Evolutionary conservation across 2,888 invertebrate species (phyloP).

Genomic region (Cheilosia pagana): DNA sequence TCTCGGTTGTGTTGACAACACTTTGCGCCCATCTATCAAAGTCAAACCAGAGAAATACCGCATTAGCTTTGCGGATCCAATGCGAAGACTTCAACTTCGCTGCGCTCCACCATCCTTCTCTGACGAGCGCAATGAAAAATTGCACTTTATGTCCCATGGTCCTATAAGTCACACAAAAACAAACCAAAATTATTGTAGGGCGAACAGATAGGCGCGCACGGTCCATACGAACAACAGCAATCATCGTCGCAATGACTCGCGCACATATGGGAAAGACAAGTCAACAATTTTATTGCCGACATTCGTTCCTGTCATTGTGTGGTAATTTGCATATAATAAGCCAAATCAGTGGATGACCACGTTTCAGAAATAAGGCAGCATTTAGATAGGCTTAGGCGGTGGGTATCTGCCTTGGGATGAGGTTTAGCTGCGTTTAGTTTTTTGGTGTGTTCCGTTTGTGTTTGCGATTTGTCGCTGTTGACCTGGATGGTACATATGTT

Average conservation of each 20-base stretch:
- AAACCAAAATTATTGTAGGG: conserved; percentile 57
- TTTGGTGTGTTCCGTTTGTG: conserved; percentile 46
- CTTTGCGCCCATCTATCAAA: conserved; percentile 82
- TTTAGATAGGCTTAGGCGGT: conserved; percentile 6
- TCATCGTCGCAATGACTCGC: conserved; percentile 46
- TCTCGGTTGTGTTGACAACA: conserved; percentile 69
- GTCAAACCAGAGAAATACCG: conserved; percentile 82
- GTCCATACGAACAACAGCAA: conserved; percentile 58
- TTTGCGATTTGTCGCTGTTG: conserved; percentile 65
- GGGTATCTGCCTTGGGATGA: conserved; percentile 38
- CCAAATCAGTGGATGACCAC: conserved; percentile 82
- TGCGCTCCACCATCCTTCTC: neutral
- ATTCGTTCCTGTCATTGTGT: conserved; percentile 78
- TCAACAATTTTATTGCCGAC: conserved; percentile 73
- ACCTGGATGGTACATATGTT: conserved; percentile 41
- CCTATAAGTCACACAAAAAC: conserved; percentile 58
- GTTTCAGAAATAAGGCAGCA: conserved; percentile 77
- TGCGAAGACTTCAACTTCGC: neutral
- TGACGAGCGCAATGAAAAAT: conserved; percentile 51
- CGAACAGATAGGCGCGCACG: conserved; percentile 31
- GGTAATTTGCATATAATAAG: conserved; percentile 83
- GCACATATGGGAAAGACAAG: conserved; percentile 46
- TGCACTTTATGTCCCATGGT: conserved; percentile 49
- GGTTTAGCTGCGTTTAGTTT: conserved; percentile 56
- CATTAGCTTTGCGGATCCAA: conserved; percentile 44